Evolutionary conservation across 2,888 invertebrate species (phyloP), one percentile per base, ranked within the genome.

Genomic region (Macropis europaea): DNA sequence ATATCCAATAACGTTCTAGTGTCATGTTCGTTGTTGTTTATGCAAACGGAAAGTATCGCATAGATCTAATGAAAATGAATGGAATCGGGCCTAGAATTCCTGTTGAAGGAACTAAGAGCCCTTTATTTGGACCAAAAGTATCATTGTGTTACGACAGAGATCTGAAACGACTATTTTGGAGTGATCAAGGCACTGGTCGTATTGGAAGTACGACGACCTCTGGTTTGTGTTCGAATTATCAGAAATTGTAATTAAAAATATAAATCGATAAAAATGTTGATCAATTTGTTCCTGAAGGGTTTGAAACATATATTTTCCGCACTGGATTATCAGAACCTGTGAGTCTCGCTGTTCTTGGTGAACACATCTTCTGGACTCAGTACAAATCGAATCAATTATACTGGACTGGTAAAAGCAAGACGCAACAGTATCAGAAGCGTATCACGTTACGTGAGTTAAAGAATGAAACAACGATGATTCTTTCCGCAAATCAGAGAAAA

Each of bases 341-440:
- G 0, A 92, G 93, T 32, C 78, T 96, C 36, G 92, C 94, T 0
- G 86, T 93, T 2, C 90, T 94, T 0, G 92, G 92, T n/a, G 90
- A 92, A 7, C 92, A 93, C 81, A 86, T 95, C 15, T 95, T 95
- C 86, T 96, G 96, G 95, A 93, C 93, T 0, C 92, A 92, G 77
- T 84, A 91, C 13, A 89, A 91, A 17, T 93, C 93, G 0, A 87
- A 91, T 2, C 88, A 91, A 2, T 84, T 96, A 3, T 93, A 92
- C 85, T 95, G 93, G 93, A 90, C 92, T 0, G 90, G 92, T 78
- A 93, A 92, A 67, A 90, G 90, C 60, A 77, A 87, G 52, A 86
- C 84, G 0, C 70, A 52, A 69, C 89, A 32, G 66, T 87, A 84
- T 54, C 87, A 86, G 17, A 74, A 78, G 32, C 52, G 66, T 6